Evolutionary conservation across 1,140 invertebrate genomes (phyloP).

Genomic region (Hirudo medicinalis): DNA sequence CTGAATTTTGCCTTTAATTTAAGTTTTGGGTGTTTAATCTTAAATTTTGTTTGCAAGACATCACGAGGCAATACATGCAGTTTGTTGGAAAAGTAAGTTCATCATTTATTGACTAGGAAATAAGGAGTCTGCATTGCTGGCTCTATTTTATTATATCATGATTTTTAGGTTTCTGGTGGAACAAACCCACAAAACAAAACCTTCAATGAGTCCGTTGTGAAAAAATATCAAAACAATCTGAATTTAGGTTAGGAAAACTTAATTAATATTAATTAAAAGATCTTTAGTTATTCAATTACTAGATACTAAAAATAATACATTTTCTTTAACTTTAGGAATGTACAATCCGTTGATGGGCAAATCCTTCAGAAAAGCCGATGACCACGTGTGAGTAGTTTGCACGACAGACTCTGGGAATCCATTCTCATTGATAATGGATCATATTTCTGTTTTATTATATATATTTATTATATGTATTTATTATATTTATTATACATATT

Average conservation of each 20-base stretch:
- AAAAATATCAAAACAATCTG: constrained; percentile 3
- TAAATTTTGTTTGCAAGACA: constrained; percentile 2
- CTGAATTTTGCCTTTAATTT: background rate
- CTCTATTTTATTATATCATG: background rate
- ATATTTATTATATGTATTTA: too few species aligned
- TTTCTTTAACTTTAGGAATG: background rate
- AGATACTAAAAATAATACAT: background rate
- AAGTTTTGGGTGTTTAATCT: background rate
- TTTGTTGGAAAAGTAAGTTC: background rate
- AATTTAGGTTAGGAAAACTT: background rate
- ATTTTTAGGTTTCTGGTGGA: background rate
- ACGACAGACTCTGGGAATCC: too few species aligned
- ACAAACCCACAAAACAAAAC: constrained; percentile 1
- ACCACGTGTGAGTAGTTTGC: background rate
- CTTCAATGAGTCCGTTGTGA: background rate
- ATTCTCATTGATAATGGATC: too few species aligned
- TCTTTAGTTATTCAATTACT: background rate
- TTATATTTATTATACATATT: too few species aligned
- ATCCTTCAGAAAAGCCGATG: constrained; percentile 5
- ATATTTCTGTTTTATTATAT: too few species aligned
- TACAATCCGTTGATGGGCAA: constrained; percentile 1
- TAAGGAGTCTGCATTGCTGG: too few species aligned
- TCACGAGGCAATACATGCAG: background rate
- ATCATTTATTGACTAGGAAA: too few species aligned
- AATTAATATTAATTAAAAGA: background rate